Percentiles rank a stretch among this genome's conserved stretches.
phyloP scores from a whole-genome alignment of 2,888 invertebrate species.

The Heteromurus nitidus region DNA sequence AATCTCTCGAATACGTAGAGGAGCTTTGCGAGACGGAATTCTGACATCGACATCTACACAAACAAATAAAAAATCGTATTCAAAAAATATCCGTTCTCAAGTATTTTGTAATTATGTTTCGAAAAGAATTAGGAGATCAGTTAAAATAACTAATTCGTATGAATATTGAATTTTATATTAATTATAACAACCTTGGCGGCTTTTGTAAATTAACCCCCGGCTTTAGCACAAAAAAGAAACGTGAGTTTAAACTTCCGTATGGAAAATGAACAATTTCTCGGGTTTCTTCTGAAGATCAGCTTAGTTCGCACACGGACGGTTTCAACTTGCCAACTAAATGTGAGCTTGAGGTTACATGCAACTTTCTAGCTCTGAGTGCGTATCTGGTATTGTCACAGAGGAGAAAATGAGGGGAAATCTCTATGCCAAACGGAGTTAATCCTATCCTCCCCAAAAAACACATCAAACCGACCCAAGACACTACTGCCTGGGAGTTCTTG shows the following conservation, averaged over 20 bases:
- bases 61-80: slow-evolving; percentile 22
- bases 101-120: too few species aligned
- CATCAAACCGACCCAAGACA: slow-evolving; percentile 23
- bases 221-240: slow-evolving; percentile 7
- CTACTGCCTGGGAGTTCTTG: slow-evolving; percentile 55
- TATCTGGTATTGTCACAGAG: slow-evolving; percentile 41
- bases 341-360: slow-evolving; percentile 53
- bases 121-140: too few species aligned
- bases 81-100: too few species aligned
- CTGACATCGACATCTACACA: slow-evolving; percentile 81
- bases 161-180: slow-evolving; percentile 9
- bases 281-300: slow-evolving; percentile 10
- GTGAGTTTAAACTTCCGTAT: neutral
- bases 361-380: slow-evolving; percentile 47
- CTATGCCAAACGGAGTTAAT: slow-evolving; percentile 36
- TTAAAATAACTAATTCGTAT: too few species aligned
- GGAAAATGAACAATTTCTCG: neutral
- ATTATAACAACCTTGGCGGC: slow-evolving; percentile 42
- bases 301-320: slow-evolving; percentile 64
- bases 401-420: slow-evolving; percentile 32
- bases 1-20: slow-evolving; percentile 93
- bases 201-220: slow-evolving; percentile 24
- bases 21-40: slow-evolving; percentile 92
- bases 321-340: slow-evolving; percentile 68
- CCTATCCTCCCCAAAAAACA: slow-evolving; percentile 29